Base-by-base conservation (phyloP, 2,797 vertebrate species). In the Silurus aristotelis region DNA sequence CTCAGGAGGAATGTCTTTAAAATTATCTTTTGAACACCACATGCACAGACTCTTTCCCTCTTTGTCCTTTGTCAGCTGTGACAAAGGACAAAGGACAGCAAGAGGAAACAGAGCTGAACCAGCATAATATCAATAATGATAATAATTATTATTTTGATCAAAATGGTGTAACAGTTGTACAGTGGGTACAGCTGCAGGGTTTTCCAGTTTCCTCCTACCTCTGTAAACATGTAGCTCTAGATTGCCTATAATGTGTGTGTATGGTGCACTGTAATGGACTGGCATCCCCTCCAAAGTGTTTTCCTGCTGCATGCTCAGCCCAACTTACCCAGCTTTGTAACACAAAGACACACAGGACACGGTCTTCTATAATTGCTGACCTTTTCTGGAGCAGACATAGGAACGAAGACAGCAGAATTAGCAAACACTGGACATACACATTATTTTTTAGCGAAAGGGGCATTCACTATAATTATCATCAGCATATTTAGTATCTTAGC, bases 321-420 rank as follows among this genome's bases (percentile, higher is more conserved):
- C 48, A 82, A 38, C 25, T 25, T 55, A 19, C 31, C 56, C 56
- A 55, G 31, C 48, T 38, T 19, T 56, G 66, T 31, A 46, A 52
- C 71, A 83, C 25, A 56, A 85, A 80, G 55, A 67, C 82, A 80
- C 63, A 75, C 56, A n/a, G 43, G 85, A 79, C 55, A 20, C 14
- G 31, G 55, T 14, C 58, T 76, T 43, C 82, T 80, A 82, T 87
- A 85, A 87, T 84, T 83, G 85, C 82, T 89, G 88, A 90, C 88
- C 87, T 84, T 88, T 88, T 67, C 52, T 25, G 75, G 68, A 85
- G 78, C 71, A 87, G 87, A 83, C 86, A 82, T 13, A 73, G 83
- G 66, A 85, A 84, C 70, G 58, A 83, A 52, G 55, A 31, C 48
- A 82, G 79, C 56, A 85, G 63, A 88, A 68, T 79, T 14, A 79